Base-by-base conservation (phyloP, 37 sponge, comb jelly and placozoan genomes). In the Crambe crambe region DNA sequence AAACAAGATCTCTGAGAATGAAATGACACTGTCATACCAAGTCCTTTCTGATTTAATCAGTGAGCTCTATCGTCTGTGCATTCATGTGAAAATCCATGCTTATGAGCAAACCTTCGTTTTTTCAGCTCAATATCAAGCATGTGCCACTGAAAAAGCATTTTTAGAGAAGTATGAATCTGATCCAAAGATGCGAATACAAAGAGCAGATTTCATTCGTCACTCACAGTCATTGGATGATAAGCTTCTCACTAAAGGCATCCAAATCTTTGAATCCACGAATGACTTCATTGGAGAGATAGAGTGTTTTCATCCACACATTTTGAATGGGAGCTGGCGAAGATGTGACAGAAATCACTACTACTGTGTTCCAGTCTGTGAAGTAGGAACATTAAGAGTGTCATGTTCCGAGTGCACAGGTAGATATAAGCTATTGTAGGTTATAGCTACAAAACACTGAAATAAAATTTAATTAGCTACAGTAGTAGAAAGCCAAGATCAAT, bases 301-400 rank as follows among this genome's bases (percentile, higher is more conserved):
- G 3, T 31, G 30, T 32, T 65, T 65, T 34, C 66, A 65, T 3
- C 66, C 80, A 56, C 2, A 17, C 15, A 38, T 94, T 25, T 44
- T n/a, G 8, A 80, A 86, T 56, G 90, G 95, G 17, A 59, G 64
- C 25, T 94, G 95, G 95, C 87, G 72, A 56, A 85, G 86, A 74
- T 96, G 97, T 70, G 72, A 61, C 2, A 86, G 87, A 36, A 89
- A 89, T 29, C 97, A 96, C 47, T 70, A 86, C 35, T 96, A 96
- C 73, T 81, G 84, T 66, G 91, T 41, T 12, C 77, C 77, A 41
- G 38, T 62, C 3, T 36, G 61, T 35, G 38, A 32, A 54, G 25
- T 56, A 26, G 36, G 51, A 25, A 30, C 32, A 31, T 34, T 65
- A 9, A 65, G 12, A 5, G 35, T 65, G 27, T 18, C 25, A 29